These are phyloP conservation scores for Drosophila yakuba DNA, from an alignment of 1,140 invertebrate species.

Conservation along the genomic window DNA sequence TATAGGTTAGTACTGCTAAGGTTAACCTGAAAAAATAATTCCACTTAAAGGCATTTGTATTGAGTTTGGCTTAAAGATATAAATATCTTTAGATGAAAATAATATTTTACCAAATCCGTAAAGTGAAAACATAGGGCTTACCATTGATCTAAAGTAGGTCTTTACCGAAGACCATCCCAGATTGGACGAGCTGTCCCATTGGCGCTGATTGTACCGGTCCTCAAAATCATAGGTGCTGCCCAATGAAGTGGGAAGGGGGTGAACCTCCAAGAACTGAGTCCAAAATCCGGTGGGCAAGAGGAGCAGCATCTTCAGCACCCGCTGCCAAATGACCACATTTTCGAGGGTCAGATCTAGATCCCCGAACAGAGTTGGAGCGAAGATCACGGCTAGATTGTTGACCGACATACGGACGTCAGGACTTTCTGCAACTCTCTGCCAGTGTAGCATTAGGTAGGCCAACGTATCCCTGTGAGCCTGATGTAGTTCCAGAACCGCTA, in stretches of 20 bases:
- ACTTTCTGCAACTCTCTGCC: slow-evolving; percentile 89
- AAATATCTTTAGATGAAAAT: too few species aligned
- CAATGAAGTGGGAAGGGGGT: slow-evolving; percentile 35
- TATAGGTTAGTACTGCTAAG: slow-evolving; percentile 27
- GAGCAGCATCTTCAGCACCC: slow-evolving; percentile 47
- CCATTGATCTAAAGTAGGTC: slow-evolving; percentile 72
- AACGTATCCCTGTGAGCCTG: slow-evolving; percentile 94
- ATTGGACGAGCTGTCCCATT: slow-evolving; percentile 40
- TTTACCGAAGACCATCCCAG: slow-evolving; percentile 60
- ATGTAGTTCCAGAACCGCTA: slow-evolving; percentile 90
- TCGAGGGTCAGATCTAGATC: slow-evolving; percentile 84
- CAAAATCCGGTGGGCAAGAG: slow-evolving; percentile 55
- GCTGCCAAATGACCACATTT: slow-evolving; percentile 62
- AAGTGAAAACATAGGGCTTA: slow-evolving; percentile 9
- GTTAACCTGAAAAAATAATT: slow-evolving; percentile 36
- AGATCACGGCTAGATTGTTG: slow-evolving; percentile 91
- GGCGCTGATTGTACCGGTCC: slow-evolving; percentile 31
- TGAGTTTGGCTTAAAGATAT: too few species aligned
- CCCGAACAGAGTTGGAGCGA: slow-evolving; percentile 91
- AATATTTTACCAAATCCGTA: background rate
- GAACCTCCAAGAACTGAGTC: slow-evolving; percentile 64
- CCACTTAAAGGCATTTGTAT: too few species aligned
- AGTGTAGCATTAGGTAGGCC: slow-evolving; percentile 93
- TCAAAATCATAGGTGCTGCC: slow-evolving; percentile 31
- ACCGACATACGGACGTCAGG: slow-evolving; percentile 92